Base-by-base conservation (phyloP, 2,888 invertebrate genomes). In the Agrilus biguttatus region DNA sequence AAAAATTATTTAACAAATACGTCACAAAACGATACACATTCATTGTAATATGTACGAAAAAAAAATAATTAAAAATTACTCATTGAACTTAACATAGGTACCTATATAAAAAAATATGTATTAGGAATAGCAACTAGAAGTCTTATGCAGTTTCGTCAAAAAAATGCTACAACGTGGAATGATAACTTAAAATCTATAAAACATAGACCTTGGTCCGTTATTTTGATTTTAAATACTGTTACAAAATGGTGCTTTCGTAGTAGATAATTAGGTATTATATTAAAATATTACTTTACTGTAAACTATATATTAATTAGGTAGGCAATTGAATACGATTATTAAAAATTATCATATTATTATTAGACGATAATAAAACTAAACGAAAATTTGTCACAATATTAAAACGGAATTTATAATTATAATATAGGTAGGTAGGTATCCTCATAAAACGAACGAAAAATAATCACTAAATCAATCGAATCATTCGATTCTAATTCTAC, bases 1-100 rank as follows among this genome's bases (percentile, higher is more conserved):
- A 63, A 63, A 58, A 63, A 66, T 59, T 65, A 66, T 61, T 65
- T 66, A 66, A 66, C 65, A 66, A 65, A 65, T 65, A 64, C 62
- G 61, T 60, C 58, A 55, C 60, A 60, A 52, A 61, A 54, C 52
- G 49, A 52, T 59, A 19, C 19, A 19, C 19, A 19, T 19, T 19
- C 5, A 19, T 19, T 5, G 19, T 4, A 4, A 19, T 19, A 59
- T 52, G 50, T 45, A 47, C 42, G 36, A 35, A 17, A 43, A 47
- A 45, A 37, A 44, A 45, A 36, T 46, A 46, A 41, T 37, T 13
- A 42, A 39, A n/a, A n/a, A n/a, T n/a, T n/a, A n/a, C n/a, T n/a
- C n/a, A n/a, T n/a, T n/a, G 42, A 47, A 48, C 38, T 36, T 50
- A 48, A 23, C 23, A 6, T 23, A 19, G 19, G 19, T 45, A 55